A percentile compares a stretch with the other conserved stretches of the same genome.
Conservation (phyloP, 1,140 invertebrate genomes). For the Trigoniulus corallinus region DNA sequence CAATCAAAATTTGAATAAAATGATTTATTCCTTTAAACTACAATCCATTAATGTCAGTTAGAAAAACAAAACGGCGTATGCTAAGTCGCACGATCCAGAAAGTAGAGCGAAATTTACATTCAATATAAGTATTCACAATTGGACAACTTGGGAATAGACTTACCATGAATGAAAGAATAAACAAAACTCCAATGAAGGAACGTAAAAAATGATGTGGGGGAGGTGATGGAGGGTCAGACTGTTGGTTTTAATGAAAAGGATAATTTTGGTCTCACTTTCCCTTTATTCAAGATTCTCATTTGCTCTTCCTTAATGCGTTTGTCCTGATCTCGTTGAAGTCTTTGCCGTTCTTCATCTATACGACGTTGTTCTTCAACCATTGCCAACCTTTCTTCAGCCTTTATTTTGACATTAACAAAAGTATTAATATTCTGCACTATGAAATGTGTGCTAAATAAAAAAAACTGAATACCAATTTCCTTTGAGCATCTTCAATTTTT, state of each 20-base stretch:
- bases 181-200: too few species aligned
- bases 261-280: slow-evolving; percentile 86
- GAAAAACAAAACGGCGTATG: too few species aligned
- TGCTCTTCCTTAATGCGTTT: slow-evolving; percentile 84
- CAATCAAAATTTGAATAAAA: too few species aligned
- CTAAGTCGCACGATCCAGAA: too few species aligned
- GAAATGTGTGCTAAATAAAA: slow-evolving; percentile 9
- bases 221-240: too few species aligned
- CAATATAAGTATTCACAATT: too few species aligned
- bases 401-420: slow-evolving; percentile 8
- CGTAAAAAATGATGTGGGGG: too few species aligned
- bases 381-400: slow-evolving; percentile 90
- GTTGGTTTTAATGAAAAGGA: slow-evolving; percentile 65
- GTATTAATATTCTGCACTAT: slow-evolving; percentile 4
- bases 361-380: slow-evolving; percentile 92
- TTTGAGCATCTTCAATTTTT: slow-evolving; percentile 92
- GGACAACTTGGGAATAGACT: too few species aligned
- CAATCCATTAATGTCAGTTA: too few species aligned
- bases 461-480: slow-evolving; percentile 61
- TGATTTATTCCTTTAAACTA: too few species aligned
- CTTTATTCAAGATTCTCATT: slow-evolving; percentile 91
- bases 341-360: slow-evolving; percentile 87
- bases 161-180: too few species aligned
- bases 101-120: too few species aligned
- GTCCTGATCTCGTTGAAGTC: slow-evolving; percentile 79